Evolutionary conservation across 1,140 invertebrate genomes (phyloP).

Genomic region (Ooceraea biroi): DNA sequence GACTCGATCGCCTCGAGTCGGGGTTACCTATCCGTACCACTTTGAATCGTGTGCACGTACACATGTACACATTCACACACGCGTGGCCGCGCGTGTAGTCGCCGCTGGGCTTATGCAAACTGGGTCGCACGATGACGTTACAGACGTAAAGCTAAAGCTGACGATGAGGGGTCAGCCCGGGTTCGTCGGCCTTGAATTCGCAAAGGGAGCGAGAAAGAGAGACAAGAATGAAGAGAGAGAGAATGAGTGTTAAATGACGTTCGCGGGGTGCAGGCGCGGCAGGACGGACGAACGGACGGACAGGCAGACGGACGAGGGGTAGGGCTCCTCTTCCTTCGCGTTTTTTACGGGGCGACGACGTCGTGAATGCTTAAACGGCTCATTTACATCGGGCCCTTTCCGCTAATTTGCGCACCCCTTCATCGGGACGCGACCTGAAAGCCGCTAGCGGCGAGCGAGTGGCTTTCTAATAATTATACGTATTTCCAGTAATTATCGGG

Average conservation of each 20-base stretch:
- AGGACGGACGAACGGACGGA: not conserved
- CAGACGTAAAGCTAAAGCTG: conserved; percentile 42
- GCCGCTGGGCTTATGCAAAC: conserved; percentile 38
- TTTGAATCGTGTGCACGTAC: conserved; percentile 8
- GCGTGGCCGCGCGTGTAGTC: not conserved
- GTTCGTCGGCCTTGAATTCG: conserved; percentile 61
- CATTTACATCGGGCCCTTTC: conserved; percentile 56
- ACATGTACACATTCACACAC: not conserved
- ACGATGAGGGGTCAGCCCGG: conserved; percentile 27
- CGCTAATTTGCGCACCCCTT: conserved; percentile 51
- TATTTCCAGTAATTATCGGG: conserved; percentile 26
- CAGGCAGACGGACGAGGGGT: too few relatives aligned
- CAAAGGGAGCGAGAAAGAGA: not conserved
- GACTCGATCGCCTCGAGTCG: conserved; percentile 37
- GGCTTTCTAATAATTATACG: conserved; percentile 42
- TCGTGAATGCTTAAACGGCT: conserved; percentile 53
- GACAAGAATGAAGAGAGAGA: not conserved
- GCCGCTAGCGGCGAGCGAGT: not conserved
- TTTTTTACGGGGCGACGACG: conserved; percentile 35
- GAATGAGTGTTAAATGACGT: conserved; percentile 12
- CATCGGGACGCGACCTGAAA: conserved; percentile 19
- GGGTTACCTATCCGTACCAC: conserved; percentile 19
- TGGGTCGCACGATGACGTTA: conserved; percentile 57
- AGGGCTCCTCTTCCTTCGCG: not conserved
- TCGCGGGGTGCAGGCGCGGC: too few relatives aligned